Percentiles rank a stretch among this genome's conserved stretches.
Evolutionary conservation across 2,888 invertebrate genomes (phyloP).

Genomic region (Cheilosia urbana): DNA sequence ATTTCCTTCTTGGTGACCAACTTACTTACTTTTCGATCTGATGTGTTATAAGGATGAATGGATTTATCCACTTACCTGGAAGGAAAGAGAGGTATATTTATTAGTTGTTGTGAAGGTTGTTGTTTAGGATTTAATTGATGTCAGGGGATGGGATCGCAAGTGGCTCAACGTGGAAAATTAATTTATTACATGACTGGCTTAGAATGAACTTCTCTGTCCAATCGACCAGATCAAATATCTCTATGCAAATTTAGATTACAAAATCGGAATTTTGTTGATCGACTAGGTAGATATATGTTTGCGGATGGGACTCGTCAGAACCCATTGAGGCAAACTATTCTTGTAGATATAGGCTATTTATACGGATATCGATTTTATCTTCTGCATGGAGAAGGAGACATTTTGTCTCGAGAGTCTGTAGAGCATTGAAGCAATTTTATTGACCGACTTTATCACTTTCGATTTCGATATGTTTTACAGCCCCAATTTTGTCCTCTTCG

Average conservation of each 20-base stretch:
- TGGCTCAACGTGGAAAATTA: constrained; percentile 47
- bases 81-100: constrained; percentile 27
- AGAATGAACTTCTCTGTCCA: background rate
- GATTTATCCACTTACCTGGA: constrained; percentile 58
- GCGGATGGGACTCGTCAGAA: background rate
- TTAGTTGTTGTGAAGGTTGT: constrained; percentile 37
- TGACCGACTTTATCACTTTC: background rate
- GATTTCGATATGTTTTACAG: background rate
- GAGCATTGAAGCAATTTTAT: background rate
- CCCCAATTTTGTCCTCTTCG: no score
- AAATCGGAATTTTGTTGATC: background rate
- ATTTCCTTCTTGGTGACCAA: constrained; percentile 1
- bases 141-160: background rate
- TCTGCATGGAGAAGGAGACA: background rate
- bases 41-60: constrained; percentile 35
- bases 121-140: constrained; percentile 21
- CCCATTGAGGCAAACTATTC: background rate
- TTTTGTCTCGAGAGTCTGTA: background rate
- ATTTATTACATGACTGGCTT: constrained; percentile 22
- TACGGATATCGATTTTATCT: background rate
- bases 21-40: constrained; percentile 43
- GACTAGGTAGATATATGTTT: background rate
- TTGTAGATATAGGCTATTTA: background rate
- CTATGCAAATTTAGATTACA: background rate
- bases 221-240: background rate